Evolutionary conservation across 2,797 vertebrate genomes (phyloP).

Genomic region (Mionectes olivaceus): DNA sequence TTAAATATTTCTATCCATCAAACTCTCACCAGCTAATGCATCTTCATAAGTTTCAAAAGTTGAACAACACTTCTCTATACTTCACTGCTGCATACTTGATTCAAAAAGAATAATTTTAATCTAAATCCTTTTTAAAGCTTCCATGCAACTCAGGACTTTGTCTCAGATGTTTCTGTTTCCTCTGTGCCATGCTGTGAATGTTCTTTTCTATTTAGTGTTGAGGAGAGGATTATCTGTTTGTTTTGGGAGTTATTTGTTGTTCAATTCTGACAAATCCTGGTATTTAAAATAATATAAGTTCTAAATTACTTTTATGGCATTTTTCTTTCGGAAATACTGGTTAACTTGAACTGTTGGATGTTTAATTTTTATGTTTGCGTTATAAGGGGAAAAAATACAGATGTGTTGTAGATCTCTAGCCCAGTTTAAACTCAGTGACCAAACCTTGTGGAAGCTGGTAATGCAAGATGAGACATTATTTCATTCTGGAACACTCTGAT

Average conservation of each 20-base stretch:
- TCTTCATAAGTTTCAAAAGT: not conserved
- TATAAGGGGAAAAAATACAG: not conserved
- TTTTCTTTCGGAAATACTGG: not conserved
- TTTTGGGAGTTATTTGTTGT: not conserved
- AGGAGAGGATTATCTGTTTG: not conserved
- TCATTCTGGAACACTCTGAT: not conserved
- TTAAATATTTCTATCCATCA: slow-evolving; percentile 13
- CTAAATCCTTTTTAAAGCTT: not conserved
- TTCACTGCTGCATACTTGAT: not conserved
- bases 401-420: not conserved
- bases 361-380: not conserved
- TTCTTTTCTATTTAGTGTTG: not conserved
- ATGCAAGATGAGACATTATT: not conserved
- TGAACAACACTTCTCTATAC: not conserved
- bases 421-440: not conserved
- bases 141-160: not conserved
- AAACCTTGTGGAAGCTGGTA: not conserved
- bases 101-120: not conserved
- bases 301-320: not conserved
- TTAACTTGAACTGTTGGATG: not conserved
- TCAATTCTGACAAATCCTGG: not conserved
- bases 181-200: not conserved
- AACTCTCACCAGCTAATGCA: not conserved
- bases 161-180: not conserved
- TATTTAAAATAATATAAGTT: not conserved